These are phyloP conservation scores for Octopus sinensis DNA, from an alignment of 1,140 invertebrate genomes.

Conservation along the genomic window DNA sequence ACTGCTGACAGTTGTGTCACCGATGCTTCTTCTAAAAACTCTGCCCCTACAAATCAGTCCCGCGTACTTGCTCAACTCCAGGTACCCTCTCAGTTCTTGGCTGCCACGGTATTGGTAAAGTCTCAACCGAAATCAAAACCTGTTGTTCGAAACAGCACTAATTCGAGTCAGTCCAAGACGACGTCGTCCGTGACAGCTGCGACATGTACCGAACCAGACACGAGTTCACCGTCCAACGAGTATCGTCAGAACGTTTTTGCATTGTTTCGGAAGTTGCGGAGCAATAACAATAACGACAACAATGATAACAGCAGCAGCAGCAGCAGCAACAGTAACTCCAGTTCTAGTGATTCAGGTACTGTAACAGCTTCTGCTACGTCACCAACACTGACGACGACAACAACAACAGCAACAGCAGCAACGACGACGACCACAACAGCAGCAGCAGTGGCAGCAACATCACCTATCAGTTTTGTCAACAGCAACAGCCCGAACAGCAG, in stretches of 20 bases:
- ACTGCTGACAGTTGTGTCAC: not conserved
- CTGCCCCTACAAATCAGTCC: slow-evolving; percentile 27
- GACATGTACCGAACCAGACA: slow-evolving; percentile 38
- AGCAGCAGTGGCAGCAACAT: slow-evolving; percentile 25
- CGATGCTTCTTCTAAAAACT: not conserved
- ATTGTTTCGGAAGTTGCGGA: not conserved
- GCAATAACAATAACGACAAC: not conserved
- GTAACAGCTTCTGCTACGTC: too few relatives aligned
- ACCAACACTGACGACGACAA: not conserved
- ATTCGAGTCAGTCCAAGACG: slow-evolving; percentile 14
- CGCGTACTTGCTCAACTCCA: slow-evolving; percentile 53
- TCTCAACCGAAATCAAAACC: slow-evolving; percentile 23
- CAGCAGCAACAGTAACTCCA: slow-evolving; percentile 24
- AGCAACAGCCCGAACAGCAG: not conserved
- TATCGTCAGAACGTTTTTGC: not conserved
- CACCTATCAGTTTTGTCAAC: not conserved
- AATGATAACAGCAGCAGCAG: slow-evolving; percentile 16
- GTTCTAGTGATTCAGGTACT: too few relatives aligned
- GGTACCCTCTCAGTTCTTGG: slow-evolving; percentile 46
- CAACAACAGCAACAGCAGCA: not conserved
- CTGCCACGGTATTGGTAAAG: slow-evolving; percentile 27
- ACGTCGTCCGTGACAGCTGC: slow-evolving; percentile 12
- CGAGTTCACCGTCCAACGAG: slow-evolving; percentile 28
- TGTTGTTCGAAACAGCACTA: slow-evolving; percentile 6
- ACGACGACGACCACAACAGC: not conserved